Conservation (phyloP, 2,113 vertebrate species). For the Alces alces region DNA sequence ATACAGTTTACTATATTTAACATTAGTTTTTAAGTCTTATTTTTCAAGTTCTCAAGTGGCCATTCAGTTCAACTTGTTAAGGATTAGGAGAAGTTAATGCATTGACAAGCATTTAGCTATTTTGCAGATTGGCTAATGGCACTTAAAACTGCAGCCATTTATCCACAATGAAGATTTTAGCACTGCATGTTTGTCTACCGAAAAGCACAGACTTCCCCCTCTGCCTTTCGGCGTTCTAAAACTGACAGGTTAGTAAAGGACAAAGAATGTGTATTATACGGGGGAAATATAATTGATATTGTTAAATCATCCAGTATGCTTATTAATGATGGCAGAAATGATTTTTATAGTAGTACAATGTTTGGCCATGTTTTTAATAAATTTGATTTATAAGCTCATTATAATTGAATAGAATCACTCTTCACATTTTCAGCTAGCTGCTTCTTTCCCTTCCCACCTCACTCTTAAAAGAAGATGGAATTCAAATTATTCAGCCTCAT, state of each 20-base stretch:
- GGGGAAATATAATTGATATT: background rate
- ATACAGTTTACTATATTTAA: background rate
- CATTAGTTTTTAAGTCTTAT: background rate
- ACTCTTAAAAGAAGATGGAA: conserved; percentile 46
- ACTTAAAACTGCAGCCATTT: conserved; percentile 66
- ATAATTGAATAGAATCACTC: conserved; percentile 1
- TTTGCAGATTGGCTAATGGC: conserved; percentile 70
- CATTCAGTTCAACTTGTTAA: background rate
- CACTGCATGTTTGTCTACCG: conserved; percentile 39
- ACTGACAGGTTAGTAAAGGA: conserved; percentile 39
- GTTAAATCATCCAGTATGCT: background rate
- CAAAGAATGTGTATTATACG: background rate
- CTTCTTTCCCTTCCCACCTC: background rate
- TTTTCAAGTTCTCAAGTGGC: background rate
- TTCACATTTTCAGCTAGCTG: conserved; percentile 67
- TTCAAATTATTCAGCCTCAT: conserved; percentile 69
- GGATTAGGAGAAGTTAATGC: conserved; percentile 65
- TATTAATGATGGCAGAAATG: background rate
- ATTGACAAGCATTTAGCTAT: conserved; percentile 60
- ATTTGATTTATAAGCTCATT: background rate
- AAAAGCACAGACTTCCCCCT: conserved; percentile 42
- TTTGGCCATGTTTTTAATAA: conserved; percentile 36
- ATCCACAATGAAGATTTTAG: conserved; percentile 69
- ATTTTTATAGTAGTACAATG: background rate
- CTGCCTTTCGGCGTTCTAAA: conserved; percentile 63